phyloP scores from a whole-genome alignment of 2,888 invertebrate genomes.

The Fissipunctia ypsillon region DNA sequence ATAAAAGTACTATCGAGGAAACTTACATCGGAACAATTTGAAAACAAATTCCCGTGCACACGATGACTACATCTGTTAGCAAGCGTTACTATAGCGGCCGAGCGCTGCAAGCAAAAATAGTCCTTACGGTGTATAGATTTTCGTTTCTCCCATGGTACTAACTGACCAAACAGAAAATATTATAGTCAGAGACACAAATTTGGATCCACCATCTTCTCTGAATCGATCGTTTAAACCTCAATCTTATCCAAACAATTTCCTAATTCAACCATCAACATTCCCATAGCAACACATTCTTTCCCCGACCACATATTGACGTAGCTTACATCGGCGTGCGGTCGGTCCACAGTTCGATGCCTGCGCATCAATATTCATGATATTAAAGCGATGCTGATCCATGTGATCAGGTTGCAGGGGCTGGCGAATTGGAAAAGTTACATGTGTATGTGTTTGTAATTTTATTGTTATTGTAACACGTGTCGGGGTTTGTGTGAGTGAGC shows the following conservation, averaged over 20 bases:
- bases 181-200: neutral
- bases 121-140: no score
- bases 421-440: constrained; percentile 54
- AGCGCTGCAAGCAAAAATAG: no score
- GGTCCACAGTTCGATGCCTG: constrained; percentile 52
- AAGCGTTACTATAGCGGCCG: no score
- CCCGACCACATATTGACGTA: constrained; percentile 21
- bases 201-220: neutral
- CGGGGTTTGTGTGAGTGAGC: neutral
- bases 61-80: no score
- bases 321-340: constrained; percentile 23
- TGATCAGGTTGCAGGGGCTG: constrained; percentile 33
- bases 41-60: no score
- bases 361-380: constrained; percentile 53
- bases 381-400: constrained; percentile 33
- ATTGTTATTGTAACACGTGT: constrained; percentile 6
- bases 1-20: neutral
- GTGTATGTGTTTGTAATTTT: constrained; percentile 14
- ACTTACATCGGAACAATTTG: no score
- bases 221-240: neutral
- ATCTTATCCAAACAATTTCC: neutral
- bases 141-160: no score
- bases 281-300: constrained; percentile 16
- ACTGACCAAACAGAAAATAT: neutral
- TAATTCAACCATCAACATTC: neutral